phyloP scores from a whole-genome alignment of 2,113 vertebrate genomes.

The Galeopterus variegatus region DNA sequence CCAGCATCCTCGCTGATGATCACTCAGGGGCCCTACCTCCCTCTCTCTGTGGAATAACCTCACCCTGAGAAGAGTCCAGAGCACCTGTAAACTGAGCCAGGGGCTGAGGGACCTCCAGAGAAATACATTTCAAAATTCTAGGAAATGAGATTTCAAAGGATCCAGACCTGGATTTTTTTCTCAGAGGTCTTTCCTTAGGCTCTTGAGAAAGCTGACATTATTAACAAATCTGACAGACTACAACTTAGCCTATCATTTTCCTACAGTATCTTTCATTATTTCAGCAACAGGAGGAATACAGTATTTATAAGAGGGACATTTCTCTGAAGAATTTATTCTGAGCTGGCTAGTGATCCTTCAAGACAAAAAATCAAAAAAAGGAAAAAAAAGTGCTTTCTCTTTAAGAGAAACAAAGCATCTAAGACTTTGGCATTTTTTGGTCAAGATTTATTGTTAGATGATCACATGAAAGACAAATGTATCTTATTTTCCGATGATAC shows the following conservation, averaged over 20 bases:
- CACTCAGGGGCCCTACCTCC: neutral
- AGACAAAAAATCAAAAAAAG: neutral
- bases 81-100: neutral
- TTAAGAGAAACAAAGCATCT: neutral
- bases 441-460: neutral
- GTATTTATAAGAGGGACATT: neutral
- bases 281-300: neutral
- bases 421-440: neutral
- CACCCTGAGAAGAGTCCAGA: neutral
- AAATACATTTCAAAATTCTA: neutral
- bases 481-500: neutral
- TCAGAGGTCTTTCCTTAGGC: neutral
- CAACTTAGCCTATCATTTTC: neutral
- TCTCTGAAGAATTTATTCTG: neutral
- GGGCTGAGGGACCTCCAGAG: neutral
- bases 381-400: neutral
- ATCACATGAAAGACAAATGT: neutral
- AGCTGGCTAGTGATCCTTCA: neutral
- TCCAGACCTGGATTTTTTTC: neutral
- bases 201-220: neutral
- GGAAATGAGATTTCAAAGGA: neutral
- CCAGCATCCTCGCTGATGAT: too few relatives aligned
- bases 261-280: neutral
- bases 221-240: neutral
- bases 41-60: neutral